Percentiles rank a stretch among this genome's conserved stretches.
Conservation (phyloP, 2,113 vertebrate genomes). For the Pimephales promelas region DNA sequence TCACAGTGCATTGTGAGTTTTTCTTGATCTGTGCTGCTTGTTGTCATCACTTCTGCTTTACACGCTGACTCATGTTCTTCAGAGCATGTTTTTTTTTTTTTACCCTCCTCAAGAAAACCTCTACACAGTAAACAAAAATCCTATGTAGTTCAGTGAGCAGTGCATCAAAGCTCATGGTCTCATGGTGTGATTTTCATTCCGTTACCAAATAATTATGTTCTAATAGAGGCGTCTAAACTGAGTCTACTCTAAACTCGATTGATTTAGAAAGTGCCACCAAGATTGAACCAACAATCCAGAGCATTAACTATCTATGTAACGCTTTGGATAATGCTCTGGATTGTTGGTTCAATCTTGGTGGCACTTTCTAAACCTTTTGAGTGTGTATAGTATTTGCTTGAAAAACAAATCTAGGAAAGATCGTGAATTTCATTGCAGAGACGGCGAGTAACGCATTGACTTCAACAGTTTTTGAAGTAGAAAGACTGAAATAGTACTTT, state of each 20-base stretch:
- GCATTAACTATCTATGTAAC: too few relatives aligned
- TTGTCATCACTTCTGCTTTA: constrained; percentile 45
- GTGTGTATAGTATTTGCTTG: not conserved
- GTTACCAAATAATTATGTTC: not conserved
- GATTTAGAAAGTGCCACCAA: too few relatives aligned
- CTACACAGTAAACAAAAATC: constrained; percentile 35
- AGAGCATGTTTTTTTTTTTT: constrained; percentile 38
- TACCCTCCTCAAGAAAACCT: constrained; percentile 37
- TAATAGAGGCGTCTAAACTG: not conserved
- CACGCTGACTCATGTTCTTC: constrained; percentile 38
- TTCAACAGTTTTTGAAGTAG: not conserved
- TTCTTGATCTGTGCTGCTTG: constrained; percentile 47
- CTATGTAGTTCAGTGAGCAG: constrained; percentile 21
- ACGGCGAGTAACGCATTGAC: not conserved
- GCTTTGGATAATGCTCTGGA: not conserved
- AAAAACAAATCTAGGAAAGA: not conserved
- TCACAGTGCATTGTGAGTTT: constrained; percentile 43
- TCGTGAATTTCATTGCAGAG: not conserved
- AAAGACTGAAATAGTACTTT: not conserved
- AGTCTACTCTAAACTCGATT: too few relatives aligned
- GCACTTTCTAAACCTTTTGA: not conserved
- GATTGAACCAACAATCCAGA: too few relatives aligned
- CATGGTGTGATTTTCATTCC: not conserved
- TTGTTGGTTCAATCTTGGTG: not conserved
- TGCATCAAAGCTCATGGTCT: constrained; percentile 14